Percentiles rank a stretch among this genome's conserved stretches.
These are phyloP conservation scores for Rapana venosa DNA, from an alignment of 2,888 invertebrate species.

Conservation along the genomic window DNA sequence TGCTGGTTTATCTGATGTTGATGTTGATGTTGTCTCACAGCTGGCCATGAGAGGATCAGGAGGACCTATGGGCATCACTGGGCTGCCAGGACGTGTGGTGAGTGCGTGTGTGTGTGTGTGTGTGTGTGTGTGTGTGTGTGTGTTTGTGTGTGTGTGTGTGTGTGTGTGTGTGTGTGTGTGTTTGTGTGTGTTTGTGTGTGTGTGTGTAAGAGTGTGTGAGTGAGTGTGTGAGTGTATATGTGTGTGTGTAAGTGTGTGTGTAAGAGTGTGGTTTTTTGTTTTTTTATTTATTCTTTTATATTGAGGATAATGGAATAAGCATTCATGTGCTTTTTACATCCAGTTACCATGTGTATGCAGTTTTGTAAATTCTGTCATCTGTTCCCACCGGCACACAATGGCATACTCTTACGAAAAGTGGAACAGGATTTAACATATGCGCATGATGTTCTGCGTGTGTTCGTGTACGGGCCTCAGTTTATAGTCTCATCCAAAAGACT, in stretches of 20 bases:
- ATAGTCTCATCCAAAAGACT: too few species aligned
- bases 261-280: conserved; percentile 14
- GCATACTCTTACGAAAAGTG: too few species aligned
- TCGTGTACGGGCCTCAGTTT: too few species aligned
- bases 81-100: conserved; percentile 85
- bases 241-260: background rate
- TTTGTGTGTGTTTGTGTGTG: background rate
- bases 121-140: background rate
- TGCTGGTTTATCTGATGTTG: too few species aligned
- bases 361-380: too few species aligned
- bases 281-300: too few species aligned
- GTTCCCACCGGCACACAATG: too few species aligned
- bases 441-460: too few species aligned
- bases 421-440: too few species aligned
- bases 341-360: too few species aligned
- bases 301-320: too few species aligned
- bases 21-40: conserved; percentile 53
- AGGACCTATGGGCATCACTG: conserved; percentile 92
- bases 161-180: background rate
- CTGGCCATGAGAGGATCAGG: conserved; percentile 83
- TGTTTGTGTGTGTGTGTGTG: background rate
- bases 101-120: conserved; percentile 48
- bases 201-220: background rate
- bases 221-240: background rate
- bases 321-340: too few species aligned